Evolutionary conservation across 2,888 invertebrate species (phyloP).

Genomic region (Marasmarcha lunaedactyla): DNA sequence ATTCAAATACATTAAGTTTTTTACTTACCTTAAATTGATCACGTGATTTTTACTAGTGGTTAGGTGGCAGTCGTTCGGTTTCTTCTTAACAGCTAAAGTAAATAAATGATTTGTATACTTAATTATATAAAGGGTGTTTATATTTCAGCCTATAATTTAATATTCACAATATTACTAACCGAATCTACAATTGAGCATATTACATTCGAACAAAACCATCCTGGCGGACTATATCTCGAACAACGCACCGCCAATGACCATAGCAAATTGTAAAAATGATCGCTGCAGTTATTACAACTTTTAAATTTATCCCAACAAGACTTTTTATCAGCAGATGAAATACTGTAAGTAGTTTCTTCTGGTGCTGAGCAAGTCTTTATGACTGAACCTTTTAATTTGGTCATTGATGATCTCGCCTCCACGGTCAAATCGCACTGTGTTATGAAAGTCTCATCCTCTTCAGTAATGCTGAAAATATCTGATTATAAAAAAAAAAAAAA

Average conservation of each 20-base stretch:
- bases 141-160: not conserved
- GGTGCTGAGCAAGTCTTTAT: slow-evolving; percentile 25
- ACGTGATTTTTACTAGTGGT: too few relatives aligned
- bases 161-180: slow-evolving; percentile 29
- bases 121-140: too few relatives aligned
- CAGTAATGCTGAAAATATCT: slow-evolving; percentile 22
- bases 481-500: slow-evolving; percentile 11
- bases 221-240: slow-evolving; percentile 4
- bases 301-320: slow-evolving; percentile 32
- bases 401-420: slow-evolving; percentile 20
- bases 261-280: slow-evolving; percentile 24
- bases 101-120: too few relatives aligned
- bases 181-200: slow-evolving; percentile 33
- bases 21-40: too few relatives aligned
- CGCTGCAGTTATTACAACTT: slow-evolving; percentile 29
- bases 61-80: too few relatives aligned
- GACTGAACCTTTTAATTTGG: slow-evolving; percentile 34
- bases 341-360: slow-evolving; percentile 18
- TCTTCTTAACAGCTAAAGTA: too few relatives aligned
- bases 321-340: too few relatives aligned
- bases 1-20: too few relatives aligned
- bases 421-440: slow-evolving; percentile 41
- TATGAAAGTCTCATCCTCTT: slow-evolving; percentile 38
- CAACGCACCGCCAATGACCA: slow-evolving; percentile 55
- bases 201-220: too few relatives aligned